Evolutionary conservation across 1,140 invertebrate species (phyloP), one percentile per base, ranked within the genome.

Genomic region (Trichonephila clavata): DNA sequence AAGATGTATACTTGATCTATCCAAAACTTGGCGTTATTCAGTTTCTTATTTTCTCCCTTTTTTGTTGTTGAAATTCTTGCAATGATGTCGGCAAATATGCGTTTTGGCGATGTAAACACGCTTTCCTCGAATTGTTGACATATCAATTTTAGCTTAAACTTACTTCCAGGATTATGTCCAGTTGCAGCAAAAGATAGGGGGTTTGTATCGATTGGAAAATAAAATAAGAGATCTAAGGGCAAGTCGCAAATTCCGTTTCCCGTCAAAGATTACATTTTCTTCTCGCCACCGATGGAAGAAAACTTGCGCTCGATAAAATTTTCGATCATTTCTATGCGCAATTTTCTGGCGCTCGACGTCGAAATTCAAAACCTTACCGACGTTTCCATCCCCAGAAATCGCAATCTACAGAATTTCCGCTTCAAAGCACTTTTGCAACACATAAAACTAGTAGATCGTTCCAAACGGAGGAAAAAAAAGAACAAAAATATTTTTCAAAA

Each of bases 261-360:
- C 92, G 43, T 39, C 92, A 86, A 86, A 92, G 92, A 93, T 93
- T 93, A 61, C 84, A 93, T 93, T 92, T 92, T 86, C 60, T 83
- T 91, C 89, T 91, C 90, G 50, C 81, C 90, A 71, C 83, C 63
- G 86, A 63, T n/a, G 71, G 59, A 92, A 86, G 43, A 86, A 50
- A 92, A 92, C 90, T 92, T 57, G 50, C 92, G 92, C 92, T 93
- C 92, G 92, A 93, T 93, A 93, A 93, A 87, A 93, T 93, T 93
- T 93, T 81, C 84, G 84, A 93, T 93, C 92, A 93, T 93, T 88
- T 93, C 92, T 93, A 93, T 93, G 92, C 86, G 92, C 92, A 93
- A 93, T 93, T 93, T 87, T 93, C 92, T 87, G 86, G 61, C 50
- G 63, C 90, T 92, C 83, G 81, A 86, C 81, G 81, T 63, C 86